Percentiles rank a stretch among this genome's conserved stretches.
Conservation (phyloP, 2,888 invertebrate species). For the Athalia cordata region DNA sequence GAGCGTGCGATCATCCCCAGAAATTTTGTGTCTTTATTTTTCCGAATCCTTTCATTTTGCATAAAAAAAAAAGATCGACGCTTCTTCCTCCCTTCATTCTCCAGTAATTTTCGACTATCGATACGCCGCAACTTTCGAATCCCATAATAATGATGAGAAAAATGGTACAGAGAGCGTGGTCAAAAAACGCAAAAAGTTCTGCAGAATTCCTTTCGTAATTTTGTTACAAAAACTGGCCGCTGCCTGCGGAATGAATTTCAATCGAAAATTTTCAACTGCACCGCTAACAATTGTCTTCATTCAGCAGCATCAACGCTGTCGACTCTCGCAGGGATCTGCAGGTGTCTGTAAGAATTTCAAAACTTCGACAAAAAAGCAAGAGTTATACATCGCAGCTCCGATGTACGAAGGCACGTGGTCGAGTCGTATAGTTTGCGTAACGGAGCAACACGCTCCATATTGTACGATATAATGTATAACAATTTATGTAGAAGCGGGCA, state of each 20-base stretch:
- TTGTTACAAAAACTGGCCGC: background rate
- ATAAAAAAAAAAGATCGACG: background rate
- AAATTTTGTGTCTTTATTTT: background rate
- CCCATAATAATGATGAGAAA: too few relatives aligned
- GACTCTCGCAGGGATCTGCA: background rate
- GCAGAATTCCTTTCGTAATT: background rate
- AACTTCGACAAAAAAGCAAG: background rate
- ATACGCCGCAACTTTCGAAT: too few relatives aligned
- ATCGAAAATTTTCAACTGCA: slow-evolving; percentile 17
- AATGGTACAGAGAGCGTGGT: too few relatives aligned
- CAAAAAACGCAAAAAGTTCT: too few relatives aligned
- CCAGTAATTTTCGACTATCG: background rate
- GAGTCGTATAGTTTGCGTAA: slow-evolving; percentile 12
- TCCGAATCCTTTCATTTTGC: too few relatives aligned
- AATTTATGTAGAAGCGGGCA: too few relatives aligned
- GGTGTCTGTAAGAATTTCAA: background rate
- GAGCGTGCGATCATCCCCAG: background rate
- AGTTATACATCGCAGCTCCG: background rate
- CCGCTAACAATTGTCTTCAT: too few relatives aligned
- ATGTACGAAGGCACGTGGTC: too few relatives aligned
- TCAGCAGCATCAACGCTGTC: slow-evolving; percentile 8
- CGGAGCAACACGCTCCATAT: slow-evolving; percentile 17
- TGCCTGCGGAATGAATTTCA: background rate
- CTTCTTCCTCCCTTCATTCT: background rate
- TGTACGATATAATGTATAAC: background rate